These are phyloP conservation scores for Melinaea marsaeus DNA, from an alignment of 2,888 invertebrate species.

Conservation along the genomic window DNA sequence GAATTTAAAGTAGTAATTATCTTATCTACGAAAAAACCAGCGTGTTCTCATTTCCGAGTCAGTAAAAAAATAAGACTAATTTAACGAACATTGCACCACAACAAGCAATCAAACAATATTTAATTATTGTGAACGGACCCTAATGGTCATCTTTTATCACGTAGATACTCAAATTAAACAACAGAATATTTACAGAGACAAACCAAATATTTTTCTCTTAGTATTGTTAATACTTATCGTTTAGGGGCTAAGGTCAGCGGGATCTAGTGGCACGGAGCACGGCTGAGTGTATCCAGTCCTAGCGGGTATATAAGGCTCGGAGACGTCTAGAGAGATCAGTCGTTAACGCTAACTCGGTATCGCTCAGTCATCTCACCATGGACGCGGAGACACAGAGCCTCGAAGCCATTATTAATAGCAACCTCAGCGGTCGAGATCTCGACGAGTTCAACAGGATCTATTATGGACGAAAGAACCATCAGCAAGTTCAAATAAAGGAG, in stretches of 20 bases:
- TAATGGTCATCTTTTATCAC: conserved; percentile 6
- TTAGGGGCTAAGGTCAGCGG: conserved; percentile 61
- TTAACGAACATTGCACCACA: too few species aligned
- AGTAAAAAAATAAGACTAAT: too few species aligned
- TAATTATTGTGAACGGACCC: conserved; percentile 9
- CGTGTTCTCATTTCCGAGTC: too few species aligned
- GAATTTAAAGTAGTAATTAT: too few species aligned
- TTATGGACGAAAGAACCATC: conserved; percentile 61
- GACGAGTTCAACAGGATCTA: conserved; percentile 71
- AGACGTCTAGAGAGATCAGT: conserved; percentile 42
- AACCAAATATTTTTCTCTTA: conserved; percentile 58
- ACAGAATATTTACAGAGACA: conserved; percentile 29
- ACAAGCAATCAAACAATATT: too few species aligned
- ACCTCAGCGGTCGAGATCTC: conserved; percentile 62
- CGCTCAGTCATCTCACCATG: conserved; percentile 41
- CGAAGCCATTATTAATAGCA: conserved; percentile 64
- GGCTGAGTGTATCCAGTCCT: conserved; percentile 42
- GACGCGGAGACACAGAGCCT: conserved; percentile 69
- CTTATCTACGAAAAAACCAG: too few species aligned
- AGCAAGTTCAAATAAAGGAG: conserved; percentile 62
- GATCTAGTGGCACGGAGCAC: conserved; percentile 42
- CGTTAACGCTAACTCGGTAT: conserved; percentile 35
- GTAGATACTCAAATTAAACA: background rate
- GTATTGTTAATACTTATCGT: conserved; percentile 53
- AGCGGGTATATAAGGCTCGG: conserved; percentile 54